phyloP scores from a whole-genome alignment of 1,140 invertebrate species.

The Nasonia longicornis region DNA sequence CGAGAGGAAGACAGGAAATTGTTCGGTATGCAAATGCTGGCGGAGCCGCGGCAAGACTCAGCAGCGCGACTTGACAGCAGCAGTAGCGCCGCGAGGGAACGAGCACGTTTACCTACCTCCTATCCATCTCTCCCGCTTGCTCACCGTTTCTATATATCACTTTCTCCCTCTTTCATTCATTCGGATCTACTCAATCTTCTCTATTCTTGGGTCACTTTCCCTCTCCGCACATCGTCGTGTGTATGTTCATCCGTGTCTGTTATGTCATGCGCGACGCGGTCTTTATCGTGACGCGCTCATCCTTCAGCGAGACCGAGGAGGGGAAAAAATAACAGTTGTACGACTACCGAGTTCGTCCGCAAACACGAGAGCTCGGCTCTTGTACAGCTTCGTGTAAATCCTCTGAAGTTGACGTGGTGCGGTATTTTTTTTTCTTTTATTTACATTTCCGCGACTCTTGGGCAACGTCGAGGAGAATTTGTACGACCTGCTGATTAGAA shows the following conservation, averaged over 20 bases:
- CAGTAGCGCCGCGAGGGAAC: background rate
- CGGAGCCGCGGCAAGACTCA: background rate
- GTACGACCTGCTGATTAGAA: background rate
- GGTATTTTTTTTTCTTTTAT: too few species aligned
- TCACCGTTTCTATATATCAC: background rate
- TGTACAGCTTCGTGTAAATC: too few species aligned
- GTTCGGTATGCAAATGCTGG: constrained; percentile 21
- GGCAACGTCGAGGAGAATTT: background rate
- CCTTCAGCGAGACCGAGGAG: too few species aligned
- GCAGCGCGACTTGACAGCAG: constrained; percentile 1
- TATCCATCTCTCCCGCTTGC: background rate
- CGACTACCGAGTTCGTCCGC: too few species aligned
- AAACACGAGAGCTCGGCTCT: too few species aligned
- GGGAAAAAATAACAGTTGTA: background rate
- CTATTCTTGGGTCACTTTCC: background rate
- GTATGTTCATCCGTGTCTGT: background rate
- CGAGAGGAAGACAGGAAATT: constrained; percentile 5
- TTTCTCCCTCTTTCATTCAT: background rate
- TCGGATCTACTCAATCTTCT: background rate
- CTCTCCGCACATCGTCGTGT: background rate
- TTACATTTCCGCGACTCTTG: background rate
- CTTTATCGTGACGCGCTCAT: too few species aligned
- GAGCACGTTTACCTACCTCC: constrained; percentile 10
- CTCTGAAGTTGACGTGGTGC: too few species aligned
- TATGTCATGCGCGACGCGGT: background rate